Conservation (phyloP, 2,797 vertebrate genomes). For the Poecile montanus region DNA sequence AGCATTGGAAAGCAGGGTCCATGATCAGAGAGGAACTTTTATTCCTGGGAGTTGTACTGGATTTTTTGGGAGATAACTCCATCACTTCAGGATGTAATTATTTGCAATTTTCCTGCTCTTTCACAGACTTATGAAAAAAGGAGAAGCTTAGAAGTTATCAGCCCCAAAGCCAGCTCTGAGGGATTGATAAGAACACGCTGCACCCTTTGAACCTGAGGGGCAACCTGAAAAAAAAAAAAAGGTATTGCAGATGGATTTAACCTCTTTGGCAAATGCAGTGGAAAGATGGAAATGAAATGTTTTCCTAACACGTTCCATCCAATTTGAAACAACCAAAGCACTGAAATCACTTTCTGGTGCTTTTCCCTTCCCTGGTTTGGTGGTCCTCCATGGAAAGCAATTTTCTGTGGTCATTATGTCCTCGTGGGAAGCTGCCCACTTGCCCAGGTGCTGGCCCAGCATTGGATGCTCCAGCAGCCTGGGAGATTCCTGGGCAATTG, state of each 20-base stretch:
- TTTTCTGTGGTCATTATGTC: background rate
- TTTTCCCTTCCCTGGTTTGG: background rate
- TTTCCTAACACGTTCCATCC: background rate
- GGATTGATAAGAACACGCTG: conserved; percentile 13
- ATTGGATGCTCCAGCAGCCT: background rate
- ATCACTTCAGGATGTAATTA: conserved; percentile 34
- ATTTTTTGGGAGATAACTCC: conserved; percentile 56
- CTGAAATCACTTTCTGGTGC: background rate
- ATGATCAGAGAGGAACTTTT: background rate
- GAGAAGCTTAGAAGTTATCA: conserved; percentile 19
- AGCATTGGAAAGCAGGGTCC: background rate
- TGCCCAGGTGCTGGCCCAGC: background rate
- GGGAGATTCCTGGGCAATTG: accelerated
- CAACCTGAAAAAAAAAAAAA: background rate
- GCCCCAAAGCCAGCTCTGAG: background rate
- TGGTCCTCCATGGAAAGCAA: background rate
- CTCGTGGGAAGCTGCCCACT: background rate
- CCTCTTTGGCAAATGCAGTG: background rate
- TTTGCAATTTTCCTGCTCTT: conserved; percentile 4
- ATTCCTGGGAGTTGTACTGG: conserved; percentile 22
- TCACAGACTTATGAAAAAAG: background rate
- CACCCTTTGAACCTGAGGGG: conserved; percentile 8
- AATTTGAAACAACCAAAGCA: background rate
- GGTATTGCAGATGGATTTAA: conserved; percentile 9
- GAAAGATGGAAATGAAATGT: conserved; percentile 1